phyloP scores from a whole-genome alignment of 1,140 invertebrate species.

The Formica exsecta region DNA sequence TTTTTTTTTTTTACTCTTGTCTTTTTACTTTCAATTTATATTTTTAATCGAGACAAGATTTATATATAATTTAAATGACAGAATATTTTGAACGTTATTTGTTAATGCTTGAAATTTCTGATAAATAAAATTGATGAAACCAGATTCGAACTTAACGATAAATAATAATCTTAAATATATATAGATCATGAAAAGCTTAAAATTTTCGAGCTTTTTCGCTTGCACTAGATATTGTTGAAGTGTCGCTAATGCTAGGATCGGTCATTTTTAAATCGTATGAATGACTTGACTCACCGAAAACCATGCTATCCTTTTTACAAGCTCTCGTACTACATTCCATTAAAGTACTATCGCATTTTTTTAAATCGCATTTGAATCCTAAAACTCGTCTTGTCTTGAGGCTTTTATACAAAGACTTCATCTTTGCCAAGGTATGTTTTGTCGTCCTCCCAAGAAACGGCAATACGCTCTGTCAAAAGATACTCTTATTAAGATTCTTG shows the following conservation, averaged over 20 bases:
- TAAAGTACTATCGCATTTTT: constrained; percentile 51
- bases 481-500: constrained; percentile 17
- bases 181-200: neutral
- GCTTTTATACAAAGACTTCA: constrained; percentile 14
- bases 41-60: too few relatives aligned
- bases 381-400: constrained; percentile 18
- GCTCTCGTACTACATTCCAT: constrained; percentile 45
- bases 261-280: neutral
- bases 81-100: too few relatives aligned
- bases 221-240: neutral
- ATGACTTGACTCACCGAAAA: constrained; percentile 7
- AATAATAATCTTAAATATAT: neutral
- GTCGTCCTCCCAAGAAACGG: constrained; percentile 32
- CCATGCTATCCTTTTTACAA: constrained; percentile 51
- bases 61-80: too few relatives aligned
- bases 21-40: too few relatives aligned
- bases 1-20: too few relatives aligned
- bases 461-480: constrained; percentile 7
- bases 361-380: constrained; percentile 64
- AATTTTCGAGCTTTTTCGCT: neutral
- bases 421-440: neutral
- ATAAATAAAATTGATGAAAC: constrained; percentile 21
- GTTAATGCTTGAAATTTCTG: neutral
- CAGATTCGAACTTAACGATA: neutral
- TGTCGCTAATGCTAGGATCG: neutral